Evolutionary conservation across 2,888 invertebrate species (phyloP), one percentile per base, ranked within the genome.

Genomic region (Lycia hirtaria): DNA sequence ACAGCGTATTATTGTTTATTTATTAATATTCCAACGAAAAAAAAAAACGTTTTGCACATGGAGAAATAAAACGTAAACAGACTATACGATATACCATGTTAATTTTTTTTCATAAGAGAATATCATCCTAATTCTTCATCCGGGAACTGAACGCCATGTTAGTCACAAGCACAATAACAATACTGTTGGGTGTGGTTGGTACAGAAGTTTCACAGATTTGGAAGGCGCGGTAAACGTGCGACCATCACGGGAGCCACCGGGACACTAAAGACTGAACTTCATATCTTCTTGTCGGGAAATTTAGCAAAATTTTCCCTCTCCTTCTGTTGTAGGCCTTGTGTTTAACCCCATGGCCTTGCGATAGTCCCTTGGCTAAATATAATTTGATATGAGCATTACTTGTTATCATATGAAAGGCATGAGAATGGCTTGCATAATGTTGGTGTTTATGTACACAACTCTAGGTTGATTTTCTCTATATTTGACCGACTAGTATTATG

Each of bases 161-260:
- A 32, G 24, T n/a, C 47, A 33, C 33, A 9, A 19, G 24, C 22
- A 47, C 47, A 47, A 47, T n/a, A 35, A 47, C 47, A 35, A 35
- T 15, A n/a, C 22, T 1, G 20, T 24, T 33, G 47, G 47, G 47
- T 35, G 47, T 47, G 47, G 47, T 35, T 47, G 22, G n/a, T 3
- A 20, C n/a, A 20, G 7, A 24, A 30, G 30, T 32, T 12, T 33
- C 22, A 24, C 14, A 3, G 3, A 10, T 12, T 4, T 15, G 2
- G 22, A 20, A 12, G n/a, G 6, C 4, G 22, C 10, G 19, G 12
- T 37, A 30, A 12, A 7, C 47, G 47, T n/a, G 20, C 47, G 47
- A 10, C 5, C 33, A 10, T 15, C 47, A 6, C 47, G 33, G 24
- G 22, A 6, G 33, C 10, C 33, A 15, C 33, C 47, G 47, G 33